Conservation (phyloP, 2,797 vertebrate genomes). For the Dromococcyx pavoninus region DNA sequence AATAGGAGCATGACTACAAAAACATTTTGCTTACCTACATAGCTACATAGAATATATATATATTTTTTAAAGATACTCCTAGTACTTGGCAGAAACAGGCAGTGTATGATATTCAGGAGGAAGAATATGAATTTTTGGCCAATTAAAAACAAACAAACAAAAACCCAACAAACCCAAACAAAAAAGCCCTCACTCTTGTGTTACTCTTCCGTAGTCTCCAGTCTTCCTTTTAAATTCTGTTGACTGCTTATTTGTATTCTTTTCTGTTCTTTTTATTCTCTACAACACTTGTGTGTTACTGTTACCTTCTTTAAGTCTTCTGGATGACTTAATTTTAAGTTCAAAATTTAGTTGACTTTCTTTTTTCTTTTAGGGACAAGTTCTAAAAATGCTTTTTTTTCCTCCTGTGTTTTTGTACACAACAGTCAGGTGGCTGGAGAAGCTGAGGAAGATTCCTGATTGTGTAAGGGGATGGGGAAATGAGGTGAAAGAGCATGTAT, state of each 20-base stretch:
- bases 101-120: not conserved
- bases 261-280: not conserved
- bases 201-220: not conserved
- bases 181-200: not conserved
- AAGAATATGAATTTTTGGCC: not conserved
- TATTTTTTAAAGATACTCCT: not conserved
- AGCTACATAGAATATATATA: not conserved
- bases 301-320: too few relatives aligned
- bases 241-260: not conserved
- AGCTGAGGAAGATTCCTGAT: constrained; percentile 83
- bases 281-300: not conserved
- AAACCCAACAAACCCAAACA: not conserved
- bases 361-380: not conserved
- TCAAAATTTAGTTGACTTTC: not conserved
- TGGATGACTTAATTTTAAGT: not conserved
- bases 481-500: constrained; percentile 79
- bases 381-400: constrained; percentile 38
- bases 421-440: constrained; percentile 83
- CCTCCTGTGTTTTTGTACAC: constrained; percentile 57
- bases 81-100: not conserved
- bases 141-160: not conserved
- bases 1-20: not conserved
- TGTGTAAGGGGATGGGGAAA: constrained; percentile 82
- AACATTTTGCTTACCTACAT: not conserved
- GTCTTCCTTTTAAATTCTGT: not conserved